Evolutionary conservation across 2,113 vertebrate genomes (phyloP), one percentile per base, ranked within the genome.

Genomic region (Asarcornis scutulata): DNA sequence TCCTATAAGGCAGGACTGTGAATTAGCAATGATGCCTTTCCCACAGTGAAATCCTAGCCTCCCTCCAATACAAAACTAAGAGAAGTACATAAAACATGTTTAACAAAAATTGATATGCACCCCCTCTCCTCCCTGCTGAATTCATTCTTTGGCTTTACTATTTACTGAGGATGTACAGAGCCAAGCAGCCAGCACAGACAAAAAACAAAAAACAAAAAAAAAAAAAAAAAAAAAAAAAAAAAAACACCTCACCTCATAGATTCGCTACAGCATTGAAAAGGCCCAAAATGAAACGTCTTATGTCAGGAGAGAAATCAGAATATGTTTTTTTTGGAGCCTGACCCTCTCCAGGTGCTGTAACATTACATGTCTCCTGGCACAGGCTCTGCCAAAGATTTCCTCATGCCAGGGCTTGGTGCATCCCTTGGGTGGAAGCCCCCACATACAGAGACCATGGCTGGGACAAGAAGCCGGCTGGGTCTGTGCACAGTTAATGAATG

Each of bases 371-470:
- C 31, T 32, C 25, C 62, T 36, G 38, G 7, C 63, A 44, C 21
- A 20, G 27, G 38, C 63, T 29, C 9, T 31, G 27, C 13, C 17
- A 1, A 2, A 48, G 12, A 8, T 6, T 8, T 56, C 62, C 83
- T 71, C 71, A 50, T 29, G 27, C 2, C 10, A 17, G 31, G 11
- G 4, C 26, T 66, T 32, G 34, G 17, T 7, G 14, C 50, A 26
- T 26, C 50, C 50, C 23, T 52, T 7, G 13, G 23, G 23, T 52
- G 23, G 6, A 31, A 66, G 50, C 2, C 17, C 44, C n/a, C 56
- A 42, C 2, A 1, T 14, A 48, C 6, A 0, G 58, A 8, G 42
- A 3, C 10, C 5, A 40, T 25, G 52, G n/a, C 27, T 16, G 15
- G 9, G 29, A 16, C 8, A 6, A 40, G 79, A 88, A 6, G 50